Conservation (phyloP, 2,888 invertebrate species). For the Azorinus chamasolen region DNA sequence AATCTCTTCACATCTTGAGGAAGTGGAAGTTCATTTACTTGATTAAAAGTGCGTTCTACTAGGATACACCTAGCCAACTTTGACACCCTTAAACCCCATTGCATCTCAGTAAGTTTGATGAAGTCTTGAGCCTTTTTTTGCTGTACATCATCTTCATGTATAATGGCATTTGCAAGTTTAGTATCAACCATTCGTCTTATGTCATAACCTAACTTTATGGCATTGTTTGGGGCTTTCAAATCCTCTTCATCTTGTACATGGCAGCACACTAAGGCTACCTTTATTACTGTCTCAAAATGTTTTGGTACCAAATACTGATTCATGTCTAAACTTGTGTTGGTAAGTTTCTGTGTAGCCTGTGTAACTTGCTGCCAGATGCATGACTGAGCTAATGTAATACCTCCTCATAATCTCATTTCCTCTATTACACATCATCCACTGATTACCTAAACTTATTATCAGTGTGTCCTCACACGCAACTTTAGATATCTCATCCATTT, state of each 20-base stretch:
- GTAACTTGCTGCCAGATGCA: slow-evolving; percentile 45
- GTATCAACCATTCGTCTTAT: slow-evolving; percentile 36
- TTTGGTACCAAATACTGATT: slow-evolving; percentile 35
- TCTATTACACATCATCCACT: slow-evolving; percentile 37
- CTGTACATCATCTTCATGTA: slow-evolving; percentile 15
- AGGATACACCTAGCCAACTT: slow-evolving; percentile 54
- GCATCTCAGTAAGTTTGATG: slow-evolving; percentile 45
- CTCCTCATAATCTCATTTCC: slow-evolving; percentile 45
- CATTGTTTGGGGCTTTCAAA: slow-evolving; percentile 48
- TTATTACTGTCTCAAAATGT: slow-evolving; percentile 42
- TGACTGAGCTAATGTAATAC: slow-evolving; percentile 48
- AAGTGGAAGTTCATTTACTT: slow-evolving; percentile 36
- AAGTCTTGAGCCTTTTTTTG: slow-evolving; percentile 52
- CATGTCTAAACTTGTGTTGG: slow-evolving; percentile 16
- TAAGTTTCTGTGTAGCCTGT: slow-evolving; percentile 20
- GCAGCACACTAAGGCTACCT: slow-evolving; percentile 41
- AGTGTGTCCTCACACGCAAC: slow-evolving; percentile 40
- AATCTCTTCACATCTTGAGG: slow-evolving; percentile 54
- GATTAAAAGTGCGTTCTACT: slow-evolving; percentile 37
- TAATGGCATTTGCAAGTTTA: slow-evolving; percentile 48
- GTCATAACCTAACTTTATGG: slow-evolving; percentile 50
- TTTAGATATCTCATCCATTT: slow-evolving; percentile 36
- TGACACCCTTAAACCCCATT: slow-evolving; percentile 48
- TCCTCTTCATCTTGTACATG: slow-evolving; percentile 48
- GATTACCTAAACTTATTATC: slow-evolving; percentile 38